A percentile compares a stretch with the other conserved stretches of the same genome.
These are phyloP conservation scores for Beroe forskalii DNA, from an alignment of 37 sponge, comb jelly and placozoan genomes.

Conservation along the genomic window DNA sequence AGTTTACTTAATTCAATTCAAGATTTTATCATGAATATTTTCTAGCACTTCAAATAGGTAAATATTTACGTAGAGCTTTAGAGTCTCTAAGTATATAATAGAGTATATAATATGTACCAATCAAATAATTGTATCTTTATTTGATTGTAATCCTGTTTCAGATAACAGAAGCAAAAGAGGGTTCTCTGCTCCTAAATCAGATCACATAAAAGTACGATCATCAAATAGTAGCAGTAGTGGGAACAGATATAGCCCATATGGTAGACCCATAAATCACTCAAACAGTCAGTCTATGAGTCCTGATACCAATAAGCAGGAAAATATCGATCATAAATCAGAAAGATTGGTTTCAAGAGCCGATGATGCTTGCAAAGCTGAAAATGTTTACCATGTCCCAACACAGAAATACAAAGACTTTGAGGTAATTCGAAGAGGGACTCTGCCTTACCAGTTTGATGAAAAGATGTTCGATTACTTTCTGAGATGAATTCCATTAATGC, in stretches of 20 bases:
- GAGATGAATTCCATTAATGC: not conserved
- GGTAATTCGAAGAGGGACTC: too few relatives aligned
- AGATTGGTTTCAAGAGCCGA: not conserved
- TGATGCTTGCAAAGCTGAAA: not conserved
- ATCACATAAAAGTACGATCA: slow-evolving; percentile 28
- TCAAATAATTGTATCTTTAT: too few relatives aligned
- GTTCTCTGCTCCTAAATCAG: not conserved
- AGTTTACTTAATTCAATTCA: too few relatives aligned
- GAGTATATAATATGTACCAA: too few relatives aligned
- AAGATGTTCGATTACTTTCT: too few relatives aligned
- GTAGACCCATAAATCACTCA: not conserved
- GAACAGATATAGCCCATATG: slow-evolving; percentile 21
- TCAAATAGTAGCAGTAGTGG: not conserved
- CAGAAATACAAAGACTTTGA: slow-evolving; percentile 45
- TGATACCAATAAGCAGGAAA: not conserved
- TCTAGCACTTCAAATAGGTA: too few relatives aligned
- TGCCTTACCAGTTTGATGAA: too few relatives aligned
- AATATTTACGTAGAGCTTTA: too few relatives aligned
- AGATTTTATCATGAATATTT: too few relatives aligned
- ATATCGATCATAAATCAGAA: not conserved
- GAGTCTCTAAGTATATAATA: too few relatives aligned
- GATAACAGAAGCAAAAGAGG: not conserved
- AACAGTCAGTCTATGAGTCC: not conserved
- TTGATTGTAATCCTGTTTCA: too few relatives aligned
- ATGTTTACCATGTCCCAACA: slow-evolving; percentile 38